A percentile compares a stretch with the other conserved stretches of the same genome.
These are phyloP conservation scores for Orcinus orca DNA, from an alignment of 2,113 vertebrate species.

Conservation along the genomic window DNA sequence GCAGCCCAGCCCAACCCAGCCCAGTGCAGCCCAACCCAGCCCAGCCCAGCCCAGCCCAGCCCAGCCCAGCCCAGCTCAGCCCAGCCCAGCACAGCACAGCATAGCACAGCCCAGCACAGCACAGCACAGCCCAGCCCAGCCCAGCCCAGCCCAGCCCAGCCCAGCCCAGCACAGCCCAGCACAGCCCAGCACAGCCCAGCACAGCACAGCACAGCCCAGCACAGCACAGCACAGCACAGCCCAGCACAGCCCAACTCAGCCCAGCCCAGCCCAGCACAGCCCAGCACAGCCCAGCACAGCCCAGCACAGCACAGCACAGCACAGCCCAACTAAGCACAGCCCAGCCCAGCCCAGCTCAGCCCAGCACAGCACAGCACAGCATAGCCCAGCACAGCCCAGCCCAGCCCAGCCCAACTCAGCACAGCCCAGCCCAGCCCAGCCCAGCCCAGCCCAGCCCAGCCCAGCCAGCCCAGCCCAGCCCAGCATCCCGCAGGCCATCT, in stretches of 20 bases:
- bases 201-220: fast-evolving
- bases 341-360: fast-evolving
- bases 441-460: neutral
- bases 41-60: neutral
- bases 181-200: too few relatives aligned
- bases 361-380: too few relatives aligned
- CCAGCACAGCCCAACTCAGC: too few relatives aligned
- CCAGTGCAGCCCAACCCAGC: too few relatives aligned
- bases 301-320: too few relatives aligned
- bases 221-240: too few relatives aligned
- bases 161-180: neutral
- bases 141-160: neutral
- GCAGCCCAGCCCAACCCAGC: neutral
- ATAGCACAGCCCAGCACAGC: fast-evolving
- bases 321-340: neutral
- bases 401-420: neutral
- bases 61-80: too few relatives aligned
- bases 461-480: too few relatives aligned
- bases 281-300: fast-evolving
- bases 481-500: too few relatives aligned
- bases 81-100: too few relatives aligned
- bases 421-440: too few relatives aligned
- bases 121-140: fast-evolving
- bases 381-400: too few relatives aligned
- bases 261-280: fast-evolving